Evolutionary conservation across 2,113 vertebrate species (phyloP).

Genomic region (Mustelus asterias): DNA sequence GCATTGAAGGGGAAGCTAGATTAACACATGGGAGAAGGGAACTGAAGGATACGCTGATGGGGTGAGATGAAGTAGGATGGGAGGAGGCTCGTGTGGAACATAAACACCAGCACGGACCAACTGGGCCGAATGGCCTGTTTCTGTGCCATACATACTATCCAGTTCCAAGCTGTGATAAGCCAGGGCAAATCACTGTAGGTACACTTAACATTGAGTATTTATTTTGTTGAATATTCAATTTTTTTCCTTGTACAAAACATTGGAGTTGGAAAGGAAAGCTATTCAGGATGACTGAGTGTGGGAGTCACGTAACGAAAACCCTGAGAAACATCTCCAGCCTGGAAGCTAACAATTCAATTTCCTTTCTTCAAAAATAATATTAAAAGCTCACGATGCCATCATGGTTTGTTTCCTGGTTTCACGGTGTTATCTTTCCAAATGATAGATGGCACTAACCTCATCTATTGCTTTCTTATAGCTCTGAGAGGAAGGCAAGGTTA

Average conservation of each 20-base stretch:
- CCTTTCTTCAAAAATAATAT: neutral
- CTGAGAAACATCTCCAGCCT: neutral
- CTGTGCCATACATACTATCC: neutral
- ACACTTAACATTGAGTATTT: neutral
- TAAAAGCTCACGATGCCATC: neutral
- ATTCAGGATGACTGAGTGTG: neutral
- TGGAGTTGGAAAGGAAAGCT: neutral
- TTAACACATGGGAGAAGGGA: neutral
- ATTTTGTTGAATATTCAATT: neutral
- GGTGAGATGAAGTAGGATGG: neutral
- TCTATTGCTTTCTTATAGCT: constrained; percentile 98
- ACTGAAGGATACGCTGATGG: neutral
- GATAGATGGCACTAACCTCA: constrained; percentile 79
- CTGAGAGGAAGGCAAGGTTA: constrained; percentile 69
- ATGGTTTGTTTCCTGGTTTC: neutral
- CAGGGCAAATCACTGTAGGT: neutral
- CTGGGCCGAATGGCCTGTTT: neutral
- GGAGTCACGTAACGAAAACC: neutral
- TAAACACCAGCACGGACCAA: neutral
- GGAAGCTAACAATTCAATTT: neutral
- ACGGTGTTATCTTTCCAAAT: neutral
- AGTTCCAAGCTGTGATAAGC: neutral
- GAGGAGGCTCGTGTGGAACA: neutral
- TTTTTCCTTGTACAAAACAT: neutral
- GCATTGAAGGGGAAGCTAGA: neutral